phyloP scores from a whole-genome alignment of 2,888 invertebrate genomes.

The Drosophila flavopinicola region DNA sequence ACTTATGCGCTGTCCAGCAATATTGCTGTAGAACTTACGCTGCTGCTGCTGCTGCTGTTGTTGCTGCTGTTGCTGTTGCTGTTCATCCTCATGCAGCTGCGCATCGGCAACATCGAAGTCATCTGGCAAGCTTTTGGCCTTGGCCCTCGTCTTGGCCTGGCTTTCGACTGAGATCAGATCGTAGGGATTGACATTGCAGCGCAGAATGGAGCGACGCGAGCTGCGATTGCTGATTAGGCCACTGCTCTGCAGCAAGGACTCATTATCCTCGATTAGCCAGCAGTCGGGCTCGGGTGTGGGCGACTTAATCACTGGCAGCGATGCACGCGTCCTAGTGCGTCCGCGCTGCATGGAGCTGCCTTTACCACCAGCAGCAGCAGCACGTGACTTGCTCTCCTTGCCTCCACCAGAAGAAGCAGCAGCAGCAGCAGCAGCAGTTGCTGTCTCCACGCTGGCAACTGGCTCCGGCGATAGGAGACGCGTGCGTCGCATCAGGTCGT shows the following conservation, averaged over 20 bases:
- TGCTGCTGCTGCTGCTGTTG: constrained; percentile 35
- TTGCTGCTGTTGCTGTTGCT: constrained; percentile 21
- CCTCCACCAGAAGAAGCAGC: constrained; percentile 61
- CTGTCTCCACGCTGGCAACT: constrained; percentile 15
- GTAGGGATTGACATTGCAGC: constrained; percentile 94
- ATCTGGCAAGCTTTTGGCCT: constrained; percentile 65
- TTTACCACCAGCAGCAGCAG: constrained; percentile 58
- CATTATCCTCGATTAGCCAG: constrained; percentile 81
- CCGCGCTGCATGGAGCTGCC: constrained; percentile 84
- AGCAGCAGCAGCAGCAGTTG: neutral
- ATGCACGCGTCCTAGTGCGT: constrained; percentile 85
- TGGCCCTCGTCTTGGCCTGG: constrained; percentile 40
- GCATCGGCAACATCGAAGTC: constrained; percentile 85
- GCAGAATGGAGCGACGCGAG: constrained; percentile 89
- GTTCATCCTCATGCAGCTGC: constrained; percentile 76
- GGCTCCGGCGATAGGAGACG: constrained; percentile 88
- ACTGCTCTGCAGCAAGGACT: constrained; percentile 59
- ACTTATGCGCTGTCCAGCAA: constrained; percentile 89
- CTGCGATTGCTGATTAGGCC: constrained; percentile 32
- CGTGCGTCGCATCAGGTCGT: constrained; percentile 92
- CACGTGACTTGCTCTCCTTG: constrained; percentile 75
- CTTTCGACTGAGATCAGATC: constrained; percentile 88
- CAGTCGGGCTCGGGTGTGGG: constrained; percentile 55
- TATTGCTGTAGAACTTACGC: constrained; percentile 85
- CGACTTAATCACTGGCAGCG: constrained; percentile 72